phyloP scores from a whole-genome alignment of 2,113 vertebrate species.

The Turdus rufiventris region DNA sequence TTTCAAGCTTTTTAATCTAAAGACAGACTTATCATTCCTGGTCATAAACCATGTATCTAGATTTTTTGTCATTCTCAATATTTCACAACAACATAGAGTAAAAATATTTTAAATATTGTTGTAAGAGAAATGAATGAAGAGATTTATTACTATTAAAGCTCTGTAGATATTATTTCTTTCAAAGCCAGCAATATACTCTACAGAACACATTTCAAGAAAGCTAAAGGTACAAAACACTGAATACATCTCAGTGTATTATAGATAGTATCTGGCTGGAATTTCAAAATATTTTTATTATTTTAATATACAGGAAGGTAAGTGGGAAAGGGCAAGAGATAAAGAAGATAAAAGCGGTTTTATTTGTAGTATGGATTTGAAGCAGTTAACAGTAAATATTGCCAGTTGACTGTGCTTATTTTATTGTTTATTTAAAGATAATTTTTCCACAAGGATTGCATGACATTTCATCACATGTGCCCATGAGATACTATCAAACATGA shows the following conservation, averaged over 20 bases:
- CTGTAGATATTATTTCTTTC: background rate
- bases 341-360: background rate
- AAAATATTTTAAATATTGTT: background rate
- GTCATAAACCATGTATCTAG: background rate
- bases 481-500: fast-evolving
- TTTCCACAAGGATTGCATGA: background rate
- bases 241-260: background rate
- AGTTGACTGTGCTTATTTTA: background rate
- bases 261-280: background rate
- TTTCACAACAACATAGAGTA: background rate
- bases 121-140: background rate
- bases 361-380: background rate
- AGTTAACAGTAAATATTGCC: background rate
- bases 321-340: background rate
- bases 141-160: background rate
- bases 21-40: background rate
- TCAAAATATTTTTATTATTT: background rate
- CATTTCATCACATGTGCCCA: background rate
- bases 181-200: background rate
- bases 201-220: background rate
- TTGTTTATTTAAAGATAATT: background rate
- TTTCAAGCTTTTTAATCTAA: background rate
- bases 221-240: background rate
- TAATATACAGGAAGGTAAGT: background rate
- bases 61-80: background rate